Percentiles rank a stretch among this genome's conserved stretches.
phyloP scores from a whole-genome alignment of 1,140 invertebrate genomes.

The Aphelinus atriplicis region DNA sequence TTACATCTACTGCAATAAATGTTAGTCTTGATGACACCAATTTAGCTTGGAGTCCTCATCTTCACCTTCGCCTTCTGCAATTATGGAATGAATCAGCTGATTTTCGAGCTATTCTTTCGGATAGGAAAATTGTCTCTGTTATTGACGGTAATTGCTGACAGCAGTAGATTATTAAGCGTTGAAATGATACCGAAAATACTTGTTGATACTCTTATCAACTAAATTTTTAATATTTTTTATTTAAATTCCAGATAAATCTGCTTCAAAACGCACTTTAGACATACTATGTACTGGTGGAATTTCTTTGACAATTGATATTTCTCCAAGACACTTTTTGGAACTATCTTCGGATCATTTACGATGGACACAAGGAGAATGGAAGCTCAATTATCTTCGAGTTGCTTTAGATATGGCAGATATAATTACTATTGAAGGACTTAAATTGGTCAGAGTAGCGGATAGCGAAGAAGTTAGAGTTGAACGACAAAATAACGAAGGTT shows the following conservation, averaged over 20 bases:
- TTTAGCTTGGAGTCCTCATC: conserved; percentile 62
- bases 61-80: conserved; percentile 61
- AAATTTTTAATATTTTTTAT: conserved; percentile 15
- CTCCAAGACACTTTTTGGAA: conserved; percentile 59
- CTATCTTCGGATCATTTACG: conserved; percentile 60
- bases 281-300: conserved; percentile 58
- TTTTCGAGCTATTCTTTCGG: conserved; percentile 52
- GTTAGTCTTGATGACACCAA: conserved; percentile 58
- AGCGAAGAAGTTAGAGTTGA: conserved; percentile 74
- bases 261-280: conserved; percentile 51
- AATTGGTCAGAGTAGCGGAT: conserved; percentile 68
- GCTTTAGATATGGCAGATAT: conserved; percentile 81
- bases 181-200: not conserved
- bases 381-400: conserved; percentile 55
- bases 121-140: conserved; percentile 29
- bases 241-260: conserved; percentile 37
- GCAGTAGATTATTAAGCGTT: conserved; percentile 1
- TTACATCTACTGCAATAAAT: conserved; percentile 53
- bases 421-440: conserved; percentile 78
- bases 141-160: conserved; percentile 26
- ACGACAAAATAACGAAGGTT: conserved; percentile 77
- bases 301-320: conserved; percentile 59
- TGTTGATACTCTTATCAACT: conserved; percentile 7
- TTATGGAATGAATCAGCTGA: conserved; percentile 60
- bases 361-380: conserved; percentile 61